These are phyloP conservation scores for Amphiprion ocellaris DNA, from an alignment of 2,113 vertebrate species.

Conservation along the genomic window DNA sequence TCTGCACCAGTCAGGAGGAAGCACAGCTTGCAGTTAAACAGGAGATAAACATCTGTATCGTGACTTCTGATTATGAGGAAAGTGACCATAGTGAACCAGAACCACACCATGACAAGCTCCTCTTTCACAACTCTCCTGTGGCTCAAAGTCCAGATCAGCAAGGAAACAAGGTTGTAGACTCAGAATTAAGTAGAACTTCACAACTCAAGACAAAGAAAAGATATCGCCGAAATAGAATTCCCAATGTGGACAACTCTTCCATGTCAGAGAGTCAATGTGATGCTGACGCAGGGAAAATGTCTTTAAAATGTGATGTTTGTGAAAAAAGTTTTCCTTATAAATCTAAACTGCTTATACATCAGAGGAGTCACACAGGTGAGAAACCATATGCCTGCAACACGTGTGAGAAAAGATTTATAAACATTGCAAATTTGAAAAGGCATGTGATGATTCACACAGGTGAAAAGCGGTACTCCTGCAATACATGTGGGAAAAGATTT, in stretches of 20 bases:
- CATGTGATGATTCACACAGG: slow-evolving; percentile 3
- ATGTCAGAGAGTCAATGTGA: neutral
- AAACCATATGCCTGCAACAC: neutral
- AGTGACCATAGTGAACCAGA: neutral
- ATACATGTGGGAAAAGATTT: slow-evolving; percentile 1
- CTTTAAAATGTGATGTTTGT: slow-evolving; percentile 1
- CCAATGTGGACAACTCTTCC: too few species aligned
- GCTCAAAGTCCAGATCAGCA: neutral
- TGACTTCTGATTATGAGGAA: slow-evolving; percentile 1
- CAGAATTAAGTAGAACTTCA: neutral
- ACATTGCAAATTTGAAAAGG: accelerated
- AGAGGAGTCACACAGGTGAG: neutral
- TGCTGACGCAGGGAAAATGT: neutral
- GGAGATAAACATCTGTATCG: neutral
- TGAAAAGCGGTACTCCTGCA: slow-evolving; percentile 1
- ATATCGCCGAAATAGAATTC: neutral
- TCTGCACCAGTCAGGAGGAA: neutral
- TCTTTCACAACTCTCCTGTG: neutral
- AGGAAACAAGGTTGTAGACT: neutral
- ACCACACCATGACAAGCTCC: neutral
- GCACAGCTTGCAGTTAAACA: neutral
- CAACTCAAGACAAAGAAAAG: too few species aligned
- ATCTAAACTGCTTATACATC: neutral
- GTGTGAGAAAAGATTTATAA: neutral
- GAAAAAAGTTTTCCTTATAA: slow-evolving; percentile 10